These are phyloP conservation scores for Bembecia ichneumoniformis DNA, from an alignment of 2,888 invertebrate species.

Conservation along the genomic window DNA sequence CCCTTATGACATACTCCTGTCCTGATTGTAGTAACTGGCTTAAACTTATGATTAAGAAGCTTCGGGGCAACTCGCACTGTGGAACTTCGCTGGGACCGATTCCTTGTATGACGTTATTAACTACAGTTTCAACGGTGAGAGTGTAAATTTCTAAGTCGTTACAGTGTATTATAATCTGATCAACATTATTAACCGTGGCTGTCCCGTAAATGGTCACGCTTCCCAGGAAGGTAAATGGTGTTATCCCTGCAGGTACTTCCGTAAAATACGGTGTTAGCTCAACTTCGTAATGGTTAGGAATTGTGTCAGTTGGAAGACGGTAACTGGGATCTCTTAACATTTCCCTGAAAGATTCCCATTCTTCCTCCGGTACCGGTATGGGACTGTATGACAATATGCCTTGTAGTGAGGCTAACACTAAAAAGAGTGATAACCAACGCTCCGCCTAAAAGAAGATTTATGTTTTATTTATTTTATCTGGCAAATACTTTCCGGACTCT, in stretches of 20 bases:
- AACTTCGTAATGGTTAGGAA: slow-evolving; percentile 69
- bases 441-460: background rate
- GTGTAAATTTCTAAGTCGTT: slow-evolving; percentile 44
- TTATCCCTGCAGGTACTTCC: slow-evolving; percentile 14
- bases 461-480: background rate
- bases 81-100: slow-evolving; percentile 24
- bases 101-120: slow-evolving; percentile 3
- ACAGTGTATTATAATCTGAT: slow-evolving; percentile 50
- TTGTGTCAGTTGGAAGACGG: slow-evolving; percentile 57
- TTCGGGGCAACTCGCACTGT: slow-evolving; percentile 31
- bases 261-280: slow-evolving; percentile 64
- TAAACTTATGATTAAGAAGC: slow-evolving; percentile 38
- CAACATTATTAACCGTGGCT: slow-evolving; percentile 21
- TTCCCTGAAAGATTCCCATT: slow-evolving; percentile 39
- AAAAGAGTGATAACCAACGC: slow-evolving; percentile 36
- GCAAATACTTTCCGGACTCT: background rate
- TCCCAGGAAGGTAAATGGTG: slow-evolving; percentile 56
- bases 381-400: slow-evolving; percentile 37
- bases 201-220: slow-evolving; percentile 37
- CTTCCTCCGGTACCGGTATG: slow-evolving; percentile 39
- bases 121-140: slow-evolving; percentile 34
- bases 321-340: slow-evolving; percentile 39
- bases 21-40: slow-evolving; percentile 13
- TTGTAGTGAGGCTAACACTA: slow-evolving; percentile 38
- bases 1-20: slow-evolving; percentile 72